Evolutionary conservation across 1,140 invertebrate genomes (phyloP).

Genomic region (Doryteuthis pealeii): DNA sequence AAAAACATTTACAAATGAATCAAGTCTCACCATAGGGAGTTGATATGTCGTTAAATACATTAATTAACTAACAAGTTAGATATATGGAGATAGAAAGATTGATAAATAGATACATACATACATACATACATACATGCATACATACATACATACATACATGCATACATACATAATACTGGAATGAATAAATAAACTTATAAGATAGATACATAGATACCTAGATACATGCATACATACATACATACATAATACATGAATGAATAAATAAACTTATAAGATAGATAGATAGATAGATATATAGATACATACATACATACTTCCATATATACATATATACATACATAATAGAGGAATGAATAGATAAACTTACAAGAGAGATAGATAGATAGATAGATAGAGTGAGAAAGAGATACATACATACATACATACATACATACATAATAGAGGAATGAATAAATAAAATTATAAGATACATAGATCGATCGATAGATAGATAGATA

Average conservation of each 20-base stretch:
- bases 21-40: too few species aligned
- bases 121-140: conserved; percentile 17
- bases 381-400: too few species aligned
- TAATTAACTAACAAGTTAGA: too few species aligned
- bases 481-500: too few species aligned
- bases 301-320: neutral
- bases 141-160: conserved; percentile 14
- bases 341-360: neutral
- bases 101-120: conserved; percentile 15
- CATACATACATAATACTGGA: neutral
- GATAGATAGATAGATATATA: too few species aligned
- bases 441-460: too few species aligned
- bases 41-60: too few species aligned
- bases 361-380: neutral
- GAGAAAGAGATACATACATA: neutral
- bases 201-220: neutral
- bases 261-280: too few species aligned
- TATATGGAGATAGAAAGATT: neutral
- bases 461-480: too few species aligned
- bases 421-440: neutral
- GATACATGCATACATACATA: neutral
- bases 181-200: neutral
- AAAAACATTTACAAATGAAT: too few species aligned
- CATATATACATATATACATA: conserved; percentile 13
- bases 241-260: too few species aligned